Evolutionary conservation across 2,113 vertebrate species (phyloP).

Genomic region (Hemiscyllium ocellatum): DNA sequence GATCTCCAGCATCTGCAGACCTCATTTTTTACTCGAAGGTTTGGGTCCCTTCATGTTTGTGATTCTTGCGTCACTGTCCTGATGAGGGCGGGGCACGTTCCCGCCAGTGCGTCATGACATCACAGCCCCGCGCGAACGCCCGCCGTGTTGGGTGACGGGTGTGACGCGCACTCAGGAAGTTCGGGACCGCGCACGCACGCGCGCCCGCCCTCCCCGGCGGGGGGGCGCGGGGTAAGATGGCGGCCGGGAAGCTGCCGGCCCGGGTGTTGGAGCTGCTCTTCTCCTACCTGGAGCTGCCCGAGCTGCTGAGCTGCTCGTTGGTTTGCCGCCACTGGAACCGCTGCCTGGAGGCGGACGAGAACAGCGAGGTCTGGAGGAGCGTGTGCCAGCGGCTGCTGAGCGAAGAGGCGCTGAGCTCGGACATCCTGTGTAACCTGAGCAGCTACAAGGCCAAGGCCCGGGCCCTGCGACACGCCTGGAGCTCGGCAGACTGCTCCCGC

Average conservation of each 20-base stretch:
- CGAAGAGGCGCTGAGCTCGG: constrained; percentile 85
- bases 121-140: too few relatives aligned
- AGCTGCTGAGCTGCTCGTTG: constrained; percentile 76
- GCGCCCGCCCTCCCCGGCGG: background rate
- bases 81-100: too few relatives aligned
- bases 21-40: too few relatives aligned
- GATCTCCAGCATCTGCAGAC: too few relatives aligned
- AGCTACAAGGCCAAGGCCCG: constrained; percentile 92
- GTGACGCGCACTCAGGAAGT: background rate
- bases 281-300: constrained; percentile 82
- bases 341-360: constrained; percentile 83
- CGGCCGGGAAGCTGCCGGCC: constrained; percentile 74
- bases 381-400: constrained; percentile 71
- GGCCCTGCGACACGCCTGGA: constrained; percentile 87
- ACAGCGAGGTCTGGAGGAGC: constrained; percentile 97
- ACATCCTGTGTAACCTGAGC: constrained; percentile 92
- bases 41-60: too few relatives aligned
- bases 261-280: constrained; percentile 86
- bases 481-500: constrained; percentile 92
- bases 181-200: constrained; percentile 45
- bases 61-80: too few relatives aligned
- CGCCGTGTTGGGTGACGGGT: too few relatives aligned
- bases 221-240: constrained; percentile 48
- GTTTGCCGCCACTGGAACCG: constrained; percentile 91
- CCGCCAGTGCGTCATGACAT: too few relatives aligned